Base-by-base conservation (phyloP, 2,888 invertebrate genomes). In the Leuctra nigra region DNA sequence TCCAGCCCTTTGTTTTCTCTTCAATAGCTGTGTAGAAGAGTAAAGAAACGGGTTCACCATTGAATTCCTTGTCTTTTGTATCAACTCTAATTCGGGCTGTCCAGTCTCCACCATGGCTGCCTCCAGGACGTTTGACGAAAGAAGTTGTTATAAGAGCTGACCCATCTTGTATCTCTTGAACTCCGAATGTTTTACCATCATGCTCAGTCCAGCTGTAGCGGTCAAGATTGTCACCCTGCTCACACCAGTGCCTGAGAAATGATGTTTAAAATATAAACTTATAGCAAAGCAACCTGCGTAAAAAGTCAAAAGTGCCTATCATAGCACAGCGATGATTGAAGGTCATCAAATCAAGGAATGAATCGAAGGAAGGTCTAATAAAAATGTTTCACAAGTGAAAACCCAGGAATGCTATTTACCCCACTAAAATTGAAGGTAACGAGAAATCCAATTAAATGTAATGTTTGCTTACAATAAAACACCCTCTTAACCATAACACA, bases 231-330 rank as follows among this genome's bases (percentile, higher is more conserved):
- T 96, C 95, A 24, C 83, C 81, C 70, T 93, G 91, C 57, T 93
- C 89, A 69, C 96, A 97, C 90, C 91, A 92, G 70, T 97, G 95
- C 62, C 93, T 86, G 68, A n/a, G n/a, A n/a, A n/a, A n/a, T n/a
- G n/a, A n/a, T n/a, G n/a, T n/a, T n/a, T n/a, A n/a, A n/a, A n/a
- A n/a, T n/a, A n/a, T n/a, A n/a, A n/a, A n/a, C n/a, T n/a, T n/a
- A 53, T 36, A 47, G 35, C 3, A 50, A 23, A 54, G 25, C 9
- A 18, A 14, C 14, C n/a, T 4, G 2, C 20, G 22, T 48, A 52
- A 23, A 14, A 48, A 11, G 24, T 50, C 36, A 50, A 24, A 46
- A 39, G 2, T 29, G 50, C 36, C 25, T 13, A 41, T 38, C 33
- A 50, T 11, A 44, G 24, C 48, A n/a, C 38, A 16, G n/a, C n/a